Evolutionary conservation across 2,113 vertebrate species (phyloP).

Genomic region (Glaucomys volans): DNA sequence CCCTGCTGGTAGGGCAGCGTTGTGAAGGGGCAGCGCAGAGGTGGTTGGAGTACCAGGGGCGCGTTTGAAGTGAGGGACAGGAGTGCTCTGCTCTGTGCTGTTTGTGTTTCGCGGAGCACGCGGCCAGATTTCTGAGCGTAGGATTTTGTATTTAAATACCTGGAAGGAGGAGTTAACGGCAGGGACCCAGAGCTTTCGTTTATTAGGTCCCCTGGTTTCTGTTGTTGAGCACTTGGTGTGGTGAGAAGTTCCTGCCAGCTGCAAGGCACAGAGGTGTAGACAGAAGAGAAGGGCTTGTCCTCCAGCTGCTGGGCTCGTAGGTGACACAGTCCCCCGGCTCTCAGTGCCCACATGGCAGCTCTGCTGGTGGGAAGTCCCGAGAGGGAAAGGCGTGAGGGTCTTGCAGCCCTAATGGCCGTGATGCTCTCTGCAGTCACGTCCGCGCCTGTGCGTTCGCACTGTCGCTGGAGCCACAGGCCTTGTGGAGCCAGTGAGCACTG

Average conservation of each 20-base stretch:
- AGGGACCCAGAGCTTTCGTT: neutral
- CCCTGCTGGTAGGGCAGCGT: neutral
- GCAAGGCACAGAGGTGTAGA: neutral
- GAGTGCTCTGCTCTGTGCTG: neutral
- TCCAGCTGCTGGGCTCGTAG: neutral
- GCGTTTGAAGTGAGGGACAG: neutral
- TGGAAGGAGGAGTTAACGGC: neutral
- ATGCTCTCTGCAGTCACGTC: neutral
- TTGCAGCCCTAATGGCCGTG: neutral
- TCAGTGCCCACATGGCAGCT: neutral
- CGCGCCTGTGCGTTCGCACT: neutral
- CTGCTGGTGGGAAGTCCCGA: neutral
- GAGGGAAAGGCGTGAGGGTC: neutral
- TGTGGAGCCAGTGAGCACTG: neutral
- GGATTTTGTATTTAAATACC: neutral
- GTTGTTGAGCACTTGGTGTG: neutral
- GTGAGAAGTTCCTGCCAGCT: neutral
- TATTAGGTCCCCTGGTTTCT: neutral
- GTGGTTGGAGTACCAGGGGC: neutral
- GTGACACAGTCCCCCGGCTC: neutral
- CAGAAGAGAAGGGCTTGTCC: neutral
- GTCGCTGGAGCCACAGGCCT: neutral
- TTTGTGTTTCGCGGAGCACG: conserved; percentile 6
- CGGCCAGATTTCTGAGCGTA: neutral
- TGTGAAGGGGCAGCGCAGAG: neutral